Evolutionary conservation across 2,797 vertebrate species (phyloP), one percentile per base, ranked within the genome.

Genomic region (Cynopterus sphinx): DNA sequence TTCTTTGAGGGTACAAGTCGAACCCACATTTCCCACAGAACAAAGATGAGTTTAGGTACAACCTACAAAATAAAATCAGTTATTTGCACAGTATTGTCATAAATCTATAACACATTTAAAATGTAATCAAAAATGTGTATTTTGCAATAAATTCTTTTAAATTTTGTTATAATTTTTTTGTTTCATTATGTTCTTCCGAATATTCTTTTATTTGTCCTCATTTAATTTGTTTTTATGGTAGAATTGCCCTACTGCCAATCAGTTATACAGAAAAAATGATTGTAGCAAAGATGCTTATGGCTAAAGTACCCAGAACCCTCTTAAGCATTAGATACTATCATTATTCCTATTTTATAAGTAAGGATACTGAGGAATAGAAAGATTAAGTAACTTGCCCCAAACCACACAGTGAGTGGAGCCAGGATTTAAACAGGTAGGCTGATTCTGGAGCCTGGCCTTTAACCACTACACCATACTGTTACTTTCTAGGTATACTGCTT

Each of bases 151-250:
- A 82, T 49, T 49, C 2, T 46, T 43, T 82, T 63, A 82, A 22
- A 24, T 46, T 46, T 81, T 51, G 31, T 77, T 46, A 63, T 24
- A n/a, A 46, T 63, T 49, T 63, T 63, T 63, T 46, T 65, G 51
- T 82, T 82, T 43, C 59, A 82, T 63, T 63, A 46, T 26, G 10
- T 82, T 31, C 31, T 82, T 82, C 43, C 49, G 33, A 81, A 81
- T 43, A 11, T 82, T 21, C 11, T 46, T 82, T 82, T 63, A 63
- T 61, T 81, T 81, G 19, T 61, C 19, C 19, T 82, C 28, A 33
- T 63, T 65, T 82, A 36, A 53, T 53, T 31, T 49, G 49, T 74
- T 81, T 61, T 63, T 81, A 46, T n/a, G 63, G 19, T 31, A 63
- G 46, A 49, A 36, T 77, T 77, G 74, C 12, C 59, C 63, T 82